phyloP scores from a whole-genome alignment of 2,888 invertebrate species.

The Maniola hyperantus region DNA sequence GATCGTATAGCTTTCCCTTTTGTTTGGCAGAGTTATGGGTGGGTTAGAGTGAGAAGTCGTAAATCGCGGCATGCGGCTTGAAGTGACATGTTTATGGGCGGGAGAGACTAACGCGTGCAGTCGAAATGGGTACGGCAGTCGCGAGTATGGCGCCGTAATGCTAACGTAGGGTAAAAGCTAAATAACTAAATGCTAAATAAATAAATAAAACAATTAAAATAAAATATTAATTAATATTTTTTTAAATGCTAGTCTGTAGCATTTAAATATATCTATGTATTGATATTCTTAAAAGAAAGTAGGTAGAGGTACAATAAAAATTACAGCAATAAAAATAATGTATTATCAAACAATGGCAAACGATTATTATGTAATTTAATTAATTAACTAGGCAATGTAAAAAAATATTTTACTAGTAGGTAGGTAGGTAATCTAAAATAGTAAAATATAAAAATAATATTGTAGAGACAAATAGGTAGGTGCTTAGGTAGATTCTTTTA shows the following conservation, averaged over 20 bases:
- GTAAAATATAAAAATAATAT: too few species aligned
- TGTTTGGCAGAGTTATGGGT: conserved; percentile 78
- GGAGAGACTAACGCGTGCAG: conserved; percentile 61
- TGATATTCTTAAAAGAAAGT: too few species aligned
- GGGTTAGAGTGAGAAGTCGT: conserved; percentile 81
- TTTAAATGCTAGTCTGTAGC: background rate
- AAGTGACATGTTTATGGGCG: conserved; percentile 83
- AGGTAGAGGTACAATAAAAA: too few species aligned
- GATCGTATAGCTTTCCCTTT: conserved; percentile 82
- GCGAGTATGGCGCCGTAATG: conserved; percentile 73
- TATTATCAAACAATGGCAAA: too few species aligned
- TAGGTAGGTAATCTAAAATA: too few species aligned
- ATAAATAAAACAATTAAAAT: conserved; percentile 7
- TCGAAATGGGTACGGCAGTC: conserved; percentile 73
- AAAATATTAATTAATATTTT: background rate
- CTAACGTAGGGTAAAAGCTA: conserved; percentile 37
- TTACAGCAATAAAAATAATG: too few species aligned
- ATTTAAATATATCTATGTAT: background rate
- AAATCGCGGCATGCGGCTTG: conserved; percentile 74
- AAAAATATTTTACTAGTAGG: too few species aligned
- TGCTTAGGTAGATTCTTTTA: too few species aligned
- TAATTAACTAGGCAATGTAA: too few species aligned
- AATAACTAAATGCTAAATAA: background rate
- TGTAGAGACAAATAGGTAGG: too few species aligned
- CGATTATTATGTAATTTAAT: too few species aligned